Conservation (phyloP, 2,797 vertebrate genomes). For the Gymnothorax reevesii region DNA sequence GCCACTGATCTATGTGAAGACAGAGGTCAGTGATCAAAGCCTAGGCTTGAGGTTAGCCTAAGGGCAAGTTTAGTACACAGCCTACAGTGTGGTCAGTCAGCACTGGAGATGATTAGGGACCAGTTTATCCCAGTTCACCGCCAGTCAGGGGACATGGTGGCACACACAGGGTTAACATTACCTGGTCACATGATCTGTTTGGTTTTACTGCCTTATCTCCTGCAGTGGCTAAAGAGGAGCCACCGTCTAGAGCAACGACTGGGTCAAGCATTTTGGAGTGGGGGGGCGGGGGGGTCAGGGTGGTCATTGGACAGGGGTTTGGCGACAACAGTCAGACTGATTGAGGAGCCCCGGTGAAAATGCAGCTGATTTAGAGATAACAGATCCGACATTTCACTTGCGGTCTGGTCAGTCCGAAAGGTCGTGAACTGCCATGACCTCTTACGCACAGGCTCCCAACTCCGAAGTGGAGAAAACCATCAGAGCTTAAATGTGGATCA, state of each 20-base stretch:
- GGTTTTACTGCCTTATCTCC: slow-evolving; percentile 55
- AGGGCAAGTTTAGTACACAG: slow-evolving; percentile 60
- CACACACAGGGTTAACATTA: slow-evolving; percentile 44
- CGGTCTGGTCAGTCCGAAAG: slow-evolving; percentile 42
- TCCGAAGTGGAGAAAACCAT: slow-evolving; percentile 15
- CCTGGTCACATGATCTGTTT: slow-evolving; percentile 53
- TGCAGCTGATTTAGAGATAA: slow-evolving; percentile 51
- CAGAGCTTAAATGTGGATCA: neutral
- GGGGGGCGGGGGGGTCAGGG: slow-evolving; percentile 25
- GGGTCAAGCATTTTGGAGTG: neutral
- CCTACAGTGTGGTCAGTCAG: slow-evolving; percentile 33
- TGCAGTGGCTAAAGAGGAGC: slow-evolving; percentile 40
- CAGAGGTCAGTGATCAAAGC: slow-evolving; percentile 47
- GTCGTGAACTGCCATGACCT: slow-evolving; percentile 40
- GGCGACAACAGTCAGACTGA: slow-evolving; percentile 47
- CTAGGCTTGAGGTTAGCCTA: slow-evolving; percentile 56
- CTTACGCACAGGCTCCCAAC: slow-evolving; percentile 6
- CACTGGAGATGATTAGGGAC: slow-evolving; percentile 18
- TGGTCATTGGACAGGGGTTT: slow-evolving; percentile 36
- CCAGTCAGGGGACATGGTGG: slow-evolving; percentile 47
- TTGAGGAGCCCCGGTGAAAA: slow-evolving; percentile 52
- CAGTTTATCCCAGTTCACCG: slow-evolving; percentile 51
- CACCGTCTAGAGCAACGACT: slow-evolving; percentile 46
- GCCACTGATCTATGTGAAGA: slow-evolving; percentile 25
- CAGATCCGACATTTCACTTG: slow-evolving; percentile 53